These are phyloP conservation scores for Nephrocerus scutellatus DNA, from an alignment of 2,888 invertebrate species.

Conservation along the genomic window DNA sequence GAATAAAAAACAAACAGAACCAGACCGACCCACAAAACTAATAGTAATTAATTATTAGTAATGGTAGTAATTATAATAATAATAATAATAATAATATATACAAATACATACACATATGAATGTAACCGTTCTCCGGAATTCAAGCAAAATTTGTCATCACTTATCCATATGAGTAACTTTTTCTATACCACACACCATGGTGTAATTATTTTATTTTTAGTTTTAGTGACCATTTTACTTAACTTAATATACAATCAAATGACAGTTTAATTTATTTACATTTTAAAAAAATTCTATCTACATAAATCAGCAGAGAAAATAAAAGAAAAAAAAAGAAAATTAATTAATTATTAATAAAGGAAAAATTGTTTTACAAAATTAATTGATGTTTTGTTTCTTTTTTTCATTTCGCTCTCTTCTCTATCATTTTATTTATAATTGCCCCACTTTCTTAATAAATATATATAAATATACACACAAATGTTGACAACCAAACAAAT, in stretches of 20 bases:
- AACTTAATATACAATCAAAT: no score
- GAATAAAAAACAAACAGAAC: slow-evolving; percentile 19
- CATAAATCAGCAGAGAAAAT: neutral
- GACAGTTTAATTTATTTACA: slow-evolving; percentile 21
- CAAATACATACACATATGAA: slow-evolving; percentile 2
- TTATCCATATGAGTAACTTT: no score
- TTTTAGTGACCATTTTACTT: no score
- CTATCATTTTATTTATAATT: no score
- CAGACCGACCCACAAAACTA: slow-evolving; percentile 2
- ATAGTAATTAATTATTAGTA: no score
- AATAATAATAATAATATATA: slow-evolving; percentile 1
- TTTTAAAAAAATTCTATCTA: slow-evolving; percentile 11
- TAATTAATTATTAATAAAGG: slow-evolving; percentile 1
- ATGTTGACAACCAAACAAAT: no score
- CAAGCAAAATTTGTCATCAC: slow-evolving; percentile 2
- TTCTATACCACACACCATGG: no score
- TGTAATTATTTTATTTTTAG: no score
- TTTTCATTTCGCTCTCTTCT: slow-evolving; percentile 14
- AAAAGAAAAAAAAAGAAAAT: slow-evolving; percentile 9
- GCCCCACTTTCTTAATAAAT: no score
- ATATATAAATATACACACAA: no score
- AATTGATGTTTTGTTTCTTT: slow-evolving; percentile 21
- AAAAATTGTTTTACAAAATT: slow-evolving; percentile 10
- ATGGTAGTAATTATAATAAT: neutral
- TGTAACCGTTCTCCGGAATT: no score